Conservation (phyloP, 2,113 vertebrate genomes). For the Menura novaehollandiae region DNA sequence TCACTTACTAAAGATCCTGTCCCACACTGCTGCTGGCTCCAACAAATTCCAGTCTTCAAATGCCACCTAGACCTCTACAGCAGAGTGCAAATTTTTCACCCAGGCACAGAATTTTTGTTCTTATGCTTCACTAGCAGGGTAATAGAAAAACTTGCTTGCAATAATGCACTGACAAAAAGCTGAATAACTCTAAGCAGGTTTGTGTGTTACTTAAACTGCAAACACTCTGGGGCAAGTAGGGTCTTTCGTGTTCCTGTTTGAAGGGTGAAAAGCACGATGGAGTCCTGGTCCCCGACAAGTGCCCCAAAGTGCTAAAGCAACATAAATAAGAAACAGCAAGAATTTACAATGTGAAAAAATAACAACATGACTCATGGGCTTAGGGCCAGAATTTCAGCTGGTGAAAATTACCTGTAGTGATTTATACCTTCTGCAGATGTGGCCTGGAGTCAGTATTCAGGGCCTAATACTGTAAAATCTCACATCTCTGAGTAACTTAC, state of each 20-base stretch:
- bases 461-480: background rate
- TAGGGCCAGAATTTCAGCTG: constrained; percentile 50
- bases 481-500: background rate
- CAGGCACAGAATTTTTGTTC: background rate
- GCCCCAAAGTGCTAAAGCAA: constrained; percentile 25
- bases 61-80: background rate
- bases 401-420: constrained; percentile 61
- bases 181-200: background rate
- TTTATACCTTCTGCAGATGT: constrained; percentile 52
- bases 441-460: constrained; percentile 5
- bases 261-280: background rate
- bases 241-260: background rate
- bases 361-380: constrained; percentile 31
- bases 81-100: background rate
- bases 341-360: constrained; percentile 66
- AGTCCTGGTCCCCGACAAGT: background rate
- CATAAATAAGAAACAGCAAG: constrained; percentile 49
- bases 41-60: background rate
- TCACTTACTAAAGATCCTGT: background rate
- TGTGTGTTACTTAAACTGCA: background rate
- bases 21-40: background rate
- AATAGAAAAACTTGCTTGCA: background rate
- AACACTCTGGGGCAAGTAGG: background rate
- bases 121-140: background rate
- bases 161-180: background rate